Evolutionary conservation across 1,140 invertebrate species (phyloP).

Genomic region (Sarcophaga peregrina): DNA sequence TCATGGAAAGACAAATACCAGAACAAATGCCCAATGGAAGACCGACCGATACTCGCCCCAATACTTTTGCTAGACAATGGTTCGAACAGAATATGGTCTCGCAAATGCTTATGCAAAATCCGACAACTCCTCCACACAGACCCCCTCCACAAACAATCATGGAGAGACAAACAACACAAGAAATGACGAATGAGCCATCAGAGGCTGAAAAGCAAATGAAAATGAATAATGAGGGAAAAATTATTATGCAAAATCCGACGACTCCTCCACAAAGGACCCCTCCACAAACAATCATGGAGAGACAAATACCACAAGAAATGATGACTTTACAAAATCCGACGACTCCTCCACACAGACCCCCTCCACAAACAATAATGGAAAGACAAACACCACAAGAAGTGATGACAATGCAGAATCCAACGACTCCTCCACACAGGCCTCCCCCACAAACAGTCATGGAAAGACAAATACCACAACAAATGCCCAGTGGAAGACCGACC

Average conservation of each 20-base stretch:
- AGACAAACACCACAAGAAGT: no score
- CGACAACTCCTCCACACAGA: no score
- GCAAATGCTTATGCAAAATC: conserved; percentile 8
- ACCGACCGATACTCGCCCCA: neutral
- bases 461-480: neutral
- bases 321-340: no score
- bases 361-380: neutral
- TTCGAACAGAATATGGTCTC: conserved; percentile 8
- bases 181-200: neutral
- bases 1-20: neutral
- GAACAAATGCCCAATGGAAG: neutral
- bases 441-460: no score
- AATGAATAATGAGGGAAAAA: no score
- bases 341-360: no score
- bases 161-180: neutral
- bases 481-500: neutral
- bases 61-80: neutral
- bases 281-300: no score
- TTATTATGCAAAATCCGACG: no score
- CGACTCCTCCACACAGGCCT: no score
- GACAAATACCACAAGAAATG: no score
- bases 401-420: no score
- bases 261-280: no score
- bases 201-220: neutral
- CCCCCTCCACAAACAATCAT: neutral